These are phyloP conservation scores for Hoplodrina blanda DNA, from an alignment of 2,888 invertebrate species.

Conservation along the genomic window DNA sequence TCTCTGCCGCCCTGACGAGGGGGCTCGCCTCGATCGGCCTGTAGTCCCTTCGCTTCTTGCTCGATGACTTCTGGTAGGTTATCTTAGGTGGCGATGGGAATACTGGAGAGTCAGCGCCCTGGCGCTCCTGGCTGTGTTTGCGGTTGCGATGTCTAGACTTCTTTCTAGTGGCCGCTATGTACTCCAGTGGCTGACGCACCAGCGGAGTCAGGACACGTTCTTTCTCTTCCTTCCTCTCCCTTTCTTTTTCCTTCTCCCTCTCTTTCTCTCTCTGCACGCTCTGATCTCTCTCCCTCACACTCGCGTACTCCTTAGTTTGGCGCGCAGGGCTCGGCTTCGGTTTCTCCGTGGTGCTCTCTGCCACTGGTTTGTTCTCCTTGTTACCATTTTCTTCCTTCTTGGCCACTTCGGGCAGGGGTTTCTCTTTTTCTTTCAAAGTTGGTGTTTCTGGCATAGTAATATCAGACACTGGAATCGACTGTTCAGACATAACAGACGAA, in stretches of 20 bases:
- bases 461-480: slow-evolving; percentile 93
- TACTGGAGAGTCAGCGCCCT: slow-evolving; percentile 93
- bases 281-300: slow-evolving; percentile 71
- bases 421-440: slow-evolving; percentile 88
- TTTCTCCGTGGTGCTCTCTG: slow-evolving; percentile 75
- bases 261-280: slow-evolving; percentile 62
- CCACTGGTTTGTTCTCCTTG: slow-evolving; percentile 83
- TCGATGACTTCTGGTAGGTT: slow-evolving; percentile 90
- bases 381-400: slow-evolving; percentile 80
- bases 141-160: slow-evolving; percentile 92
- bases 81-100: slow-evolving; percentile 93
- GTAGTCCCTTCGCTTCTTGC: slow-evolving; percentile 91
- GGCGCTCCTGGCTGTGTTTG: slow-evolving; percentile 91
- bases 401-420: slow-evolving; percentile 72
- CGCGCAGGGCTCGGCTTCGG: slow-evolving; percentile 63
- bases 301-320: slow-evolving; percentile 71
- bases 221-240: slow-evolving; percentile 80
- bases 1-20: slow-evolving; percentile 81
- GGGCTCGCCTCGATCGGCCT: slow-evolving; percentile 90
- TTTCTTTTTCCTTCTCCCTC: slow-evolving; percentile 63
- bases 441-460: slow-evolving; percentile 90
- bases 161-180: slow-evolving; percentile 93
- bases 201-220: slow-evolving; percentile 91
- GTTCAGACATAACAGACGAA: slow-evolving; percentile 94
- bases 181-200: slow-evolving; percentile 94